Percentiles rank a stretch among this genome's conserved stretches.
These are phyloP conservation scores for Pachyseris speciosa DNA, from an alignment of 64 coral and sea anemone genomes.

Conservation along the genomic window DNA sequence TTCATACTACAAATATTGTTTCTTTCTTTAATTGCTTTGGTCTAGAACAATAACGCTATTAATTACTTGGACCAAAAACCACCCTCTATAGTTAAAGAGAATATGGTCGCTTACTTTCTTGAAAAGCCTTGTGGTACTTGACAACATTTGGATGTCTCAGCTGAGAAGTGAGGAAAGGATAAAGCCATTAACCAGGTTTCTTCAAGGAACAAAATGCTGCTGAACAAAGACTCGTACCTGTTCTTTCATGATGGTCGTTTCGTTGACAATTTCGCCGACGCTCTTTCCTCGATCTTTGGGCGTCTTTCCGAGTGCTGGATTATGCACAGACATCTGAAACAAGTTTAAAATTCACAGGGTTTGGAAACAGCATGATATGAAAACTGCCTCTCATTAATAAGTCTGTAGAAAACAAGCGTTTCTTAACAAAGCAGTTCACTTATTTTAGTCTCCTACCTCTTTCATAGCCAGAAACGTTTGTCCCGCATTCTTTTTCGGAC, in stretches of 20 bases:
- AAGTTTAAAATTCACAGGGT: background rate
- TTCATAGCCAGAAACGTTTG: conserved; percentile 96
- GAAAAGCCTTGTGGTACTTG: conserved; percentile 94
- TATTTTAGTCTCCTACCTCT: conserved; percentile 66
- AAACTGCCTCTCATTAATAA: no score
- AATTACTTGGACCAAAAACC: no score
- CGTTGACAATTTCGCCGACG: conserved; percentile 92
- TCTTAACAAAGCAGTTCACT: no score
- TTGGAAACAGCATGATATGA: no score
- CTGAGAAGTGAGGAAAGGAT: conserved; percentile 42
- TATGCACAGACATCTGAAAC: conserved; percentile 93
- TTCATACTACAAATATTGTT: no score
- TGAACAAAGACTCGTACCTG: conserved; percentile 57
- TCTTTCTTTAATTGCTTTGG: no score
- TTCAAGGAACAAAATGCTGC: background rate
- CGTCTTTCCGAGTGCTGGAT: conserved; percentile 92
- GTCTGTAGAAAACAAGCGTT: no score
- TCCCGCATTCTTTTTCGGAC: conserved; percentile 92
- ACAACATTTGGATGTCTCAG: conserved; percentile 97
- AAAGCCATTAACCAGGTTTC: no score
- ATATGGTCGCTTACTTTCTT: conserved; percentile 83
- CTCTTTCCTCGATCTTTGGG: conserved; percentile 94
- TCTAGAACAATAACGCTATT: no score
- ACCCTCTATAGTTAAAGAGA: background rate
- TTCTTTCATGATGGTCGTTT: conserved; percentile 97